Conservation (phyloP, 1,140 invertebrate species). For the Drosophila lini region DNA sequence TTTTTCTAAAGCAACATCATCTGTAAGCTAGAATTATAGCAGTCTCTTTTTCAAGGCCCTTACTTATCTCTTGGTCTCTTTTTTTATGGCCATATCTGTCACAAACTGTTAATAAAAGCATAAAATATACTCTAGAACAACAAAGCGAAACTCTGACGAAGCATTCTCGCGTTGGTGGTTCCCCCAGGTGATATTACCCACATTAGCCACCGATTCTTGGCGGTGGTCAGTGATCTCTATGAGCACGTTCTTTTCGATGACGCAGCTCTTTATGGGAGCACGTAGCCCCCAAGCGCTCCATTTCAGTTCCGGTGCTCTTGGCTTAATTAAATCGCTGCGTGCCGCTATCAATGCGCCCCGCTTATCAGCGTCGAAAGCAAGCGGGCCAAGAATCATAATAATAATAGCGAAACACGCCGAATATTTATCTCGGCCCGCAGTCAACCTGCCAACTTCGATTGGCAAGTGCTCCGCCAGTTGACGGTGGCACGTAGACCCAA, state of each 20-base stretch:
- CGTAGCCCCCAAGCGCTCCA: slow-evolving; percentile 8
- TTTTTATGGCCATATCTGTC: neutral
- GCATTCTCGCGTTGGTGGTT: neutral
- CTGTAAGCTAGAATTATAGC: neutral
- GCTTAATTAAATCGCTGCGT: slow-evolving; percentile 46
- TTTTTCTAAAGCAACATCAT: no score
- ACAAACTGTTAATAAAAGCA: neutral
- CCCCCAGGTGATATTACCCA: slow-evolving; percentile 3
- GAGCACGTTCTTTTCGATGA: slow-evolving; percentile 32
- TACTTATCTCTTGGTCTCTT: neutral
- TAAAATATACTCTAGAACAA: neutral
- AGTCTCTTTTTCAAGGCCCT: neutral
- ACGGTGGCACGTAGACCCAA: slow-evolving; percentile 43
- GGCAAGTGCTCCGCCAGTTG: slow-evolving; percentile 44
- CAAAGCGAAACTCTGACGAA: neutral
- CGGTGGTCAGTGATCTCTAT: slow-evolving; percentile 30
- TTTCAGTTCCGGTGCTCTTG: slow-evolving; percentile 34
- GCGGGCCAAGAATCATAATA: slow-evolving; percentile 13
- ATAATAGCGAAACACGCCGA: slow-evolving; percentile 11
- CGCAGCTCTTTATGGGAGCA: slow-evolving; percentile 13
- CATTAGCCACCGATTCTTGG: slow-evolving; percentile 3
- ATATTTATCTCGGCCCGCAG: slow-evolving; percentile 57
- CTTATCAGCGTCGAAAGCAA: slow-evolving; percentile 32
- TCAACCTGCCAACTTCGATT: slow-evolving; percentile 41
- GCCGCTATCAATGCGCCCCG: slow-evolving; percentile 35